phyloP scores from a whole-genome alignment of 2,113 vertebrate species.

The Python bivittatus region DNA sequence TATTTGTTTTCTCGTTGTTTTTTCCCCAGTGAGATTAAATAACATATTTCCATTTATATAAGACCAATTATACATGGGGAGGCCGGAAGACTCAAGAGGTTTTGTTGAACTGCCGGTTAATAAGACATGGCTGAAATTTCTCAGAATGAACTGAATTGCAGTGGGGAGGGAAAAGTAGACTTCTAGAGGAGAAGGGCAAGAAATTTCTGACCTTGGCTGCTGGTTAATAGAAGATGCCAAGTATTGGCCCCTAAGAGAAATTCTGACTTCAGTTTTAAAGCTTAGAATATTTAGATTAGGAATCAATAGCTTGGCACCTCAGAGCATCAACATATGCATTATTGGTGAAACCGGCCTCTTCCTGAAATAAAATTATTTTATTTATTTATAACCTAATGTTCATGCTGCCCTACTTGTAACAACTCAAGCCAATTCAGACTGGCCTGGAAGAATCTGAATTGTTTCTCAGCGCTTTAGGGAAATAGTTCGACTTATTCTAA shows the following conservation, averaged over 20 bases:
- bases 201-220: not conserved
- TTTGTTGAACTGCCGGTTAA: not conserved
- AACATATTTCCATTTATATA: slow-evolving; percentile 44
- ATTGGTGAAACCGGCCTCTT: not conserved
- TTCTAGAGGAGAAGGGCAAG: not conserved
- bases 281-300: not conserved
- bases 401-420: not conserved
- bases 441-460: not conserved
- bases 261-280: not conserved
- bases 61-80: slow-evolving; percentile 38
- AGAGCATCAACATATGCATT: not conserved
- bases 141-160: not conserved
- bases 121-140: not conserved
- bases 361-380: not conserved
- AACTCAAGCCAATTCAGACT: not conserved
- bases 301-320: not conserved
- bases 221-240: not conserved
- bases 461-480: not conserved
- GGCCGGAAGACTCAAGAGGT: slow-evolving; percentile 22
- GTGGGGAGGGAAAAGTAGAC: not conserved
- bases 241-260: not conserved
- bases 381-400: not conserved
- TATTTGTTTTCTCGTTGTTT: slow-evolving; percentile 31
- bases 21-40: slow-evolving; percentile 25
- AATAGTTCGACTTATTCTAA: not conserved